Evolutionary conservation across 2,797 vertebrate species (phyloP).

Genomic region (Thalassophryne amazonica): DNA sequence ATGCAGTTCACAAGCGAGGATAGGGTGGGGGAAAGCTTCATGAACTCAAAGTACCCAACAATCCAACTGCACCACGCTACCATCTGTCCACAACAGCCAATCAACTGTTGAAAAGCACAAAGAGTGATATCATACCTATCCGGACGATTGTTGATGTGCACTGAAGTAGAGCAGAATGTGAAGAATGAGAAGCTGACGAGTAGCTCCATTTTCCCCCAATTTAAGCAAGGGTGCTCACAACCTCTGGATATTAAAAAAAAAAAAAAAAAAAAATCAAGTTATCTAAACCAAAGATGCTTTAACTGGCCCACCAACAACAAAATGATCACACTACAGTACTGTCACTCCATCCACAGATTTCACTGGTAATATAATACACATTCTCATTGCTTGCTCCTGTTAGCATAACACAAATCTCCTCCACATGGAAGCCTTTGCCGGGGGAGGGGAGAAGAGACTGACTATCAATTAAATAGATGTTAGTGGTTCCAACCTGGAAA

Average conservation of each 20-base stretch:
- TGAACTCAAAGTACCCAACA: constrained; percentile 80
- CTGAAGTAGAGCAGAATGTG: constrained; percentile 63
- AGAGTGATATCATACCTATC: constrained; percentile 73
- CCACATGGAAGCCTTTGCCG: not conserved
- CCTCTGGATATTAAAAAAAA: not conserved
- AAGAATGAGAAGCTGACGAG: constrained; percentile 37
- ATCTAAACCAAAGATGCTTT: not conserved
- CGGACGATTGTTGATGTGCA: constrained; percentile 68
- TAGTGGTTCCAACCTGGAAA: too few relatives aligned
- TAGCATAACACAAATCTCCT: not conserved
- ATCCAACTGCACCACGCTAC: constrained; percentile 71
- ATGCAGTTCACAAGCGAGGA: constrained; percentile 82
- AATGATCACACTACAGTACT: not conserved
- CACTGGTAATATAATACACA: not conserved
- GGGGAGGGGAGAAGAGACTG: too few relatives aligned
- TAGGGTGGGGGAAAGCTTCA: constrained; percentile 45
- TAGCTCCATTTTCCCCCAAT: not conserved
- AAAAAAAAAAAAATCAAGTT: not conserved
- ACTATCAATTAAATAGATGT: too few relatives aligned
- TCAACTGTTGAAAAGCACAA: constrained; percentile 73
- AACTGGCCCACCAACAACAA: not conserved
- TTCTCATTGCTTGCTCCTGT: not conserved
- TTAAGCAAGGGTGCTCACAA: not conserved
- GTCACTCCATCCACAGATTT: not conserved
- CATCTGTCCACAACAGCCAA: constrained; percentile 78